A percentile compares a stretch with the other conserved stretches of the same genome.
phyloP scores from a whole-genome alignment of 2,888 invertebrate genomes.

The Lobophora halterata region DNA sequence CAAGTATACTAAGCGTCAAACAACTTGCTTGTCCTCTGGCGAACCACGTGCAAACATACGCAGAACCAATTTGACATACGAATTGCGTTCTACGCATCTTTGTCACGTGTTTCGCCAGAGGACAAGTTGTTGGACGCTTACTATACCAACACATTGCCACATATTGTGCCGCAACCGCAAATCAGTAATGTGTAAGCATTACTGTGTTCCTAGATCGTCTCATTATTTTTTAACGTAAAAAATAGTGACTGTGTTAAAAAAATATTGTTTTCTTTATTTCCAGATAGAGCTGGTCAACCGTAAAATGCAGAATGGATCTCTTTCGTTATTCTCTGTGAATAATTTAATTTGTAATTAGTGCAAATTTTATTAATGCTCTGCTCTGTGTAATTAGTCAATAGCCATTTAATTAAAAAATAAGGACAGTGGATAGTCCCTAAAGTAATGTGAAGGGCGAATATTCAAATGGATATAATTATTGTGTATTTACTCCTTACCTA shows the following conservation, averaged over 20 bases:
- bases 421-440: slow-evolving; percentile 28
- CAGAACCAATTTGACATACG: too few species aligned
- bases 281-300: slow-evolving; percentile 47
- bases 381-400: slow-evolving; percentile 49
- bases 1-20: too few species aligned
- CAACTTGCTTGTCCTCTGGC: too few species aligned
- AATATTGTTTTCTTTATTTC: slow-evolving; percentile 34
- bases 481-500: slow-evolving; percentile 4
- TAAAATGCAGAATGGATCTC: slow-evolving; percentile 73
- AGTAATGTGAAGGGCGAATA: slow-evolving; percentile 14
- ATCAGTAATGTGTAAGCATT: too few species aligned
- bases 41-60: too few species aligned
- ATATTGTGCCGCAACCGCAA: too few species aligned
- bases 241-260: slow-evolving; percentile 5
- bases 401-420: slow-evolving; percentile 37
- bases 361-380: slow-evolving; percentile 60
- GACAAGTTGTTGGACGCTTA: too few species aligned
- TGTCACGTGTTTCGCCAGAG: too few species aligned
- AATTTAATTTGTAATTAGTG: slow-evolving; percentile 62
- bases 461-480: slow-evolving; percentile 5
- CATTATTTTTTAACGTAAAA: neutral
- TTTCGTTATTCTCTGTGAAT: slow-evolving; percentile 61
- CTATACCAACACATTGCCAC: too few species aligned
- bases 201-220: slow-evolving; percentile 2
- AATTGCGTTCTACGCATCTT: too few species aligned